phyloP scores from a whole-genome alignment of 1,140 invertebrate species.

The Drosophila cardini region DNA sequence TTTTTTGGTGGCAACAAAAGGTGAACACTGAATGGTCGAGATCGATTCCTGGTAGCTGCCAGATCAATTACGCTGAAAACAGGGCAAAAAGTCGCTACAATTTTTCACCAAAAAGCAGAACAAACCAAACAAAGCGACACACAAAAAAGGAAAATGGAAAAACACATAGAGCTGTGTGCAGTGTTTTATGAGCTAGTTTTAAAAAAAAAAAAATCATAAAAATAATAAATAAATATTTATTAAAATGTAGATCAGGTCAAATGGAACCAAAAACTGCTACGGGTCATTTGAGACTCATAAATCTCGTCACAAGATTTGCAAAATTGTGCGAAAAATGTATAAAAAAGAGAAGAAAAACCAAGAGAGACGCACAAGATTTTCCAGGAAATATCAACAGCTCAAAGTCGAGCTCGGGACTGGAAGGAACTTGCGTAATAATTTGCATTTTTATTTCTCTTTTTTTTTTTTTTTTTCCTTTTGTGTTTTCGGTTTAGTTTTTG shows the following conservation, averaged over 20 bases:
- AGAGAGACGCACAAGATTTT: conserved; percentile 42
- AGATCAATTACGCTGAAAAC: conserved; percentile 65
- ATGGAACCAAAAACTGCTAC: conserved; percentile 20
- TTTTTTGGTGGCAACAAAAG: conserved; percentile 45
- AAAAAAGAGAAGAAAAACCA: conserved; percentile 35
- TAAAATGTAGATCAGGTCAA: conserved; percentile 70
- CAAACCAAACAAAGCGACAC: background rate
- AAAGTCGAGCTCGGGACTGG: background rate
- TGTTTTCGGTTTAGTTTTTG: background rate
- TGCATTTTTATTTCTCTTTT: conserved; percentile 57
- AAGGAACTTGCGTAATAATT: conserved; percentile 77
- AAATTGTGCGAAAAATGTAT: conserved; percentile 3
- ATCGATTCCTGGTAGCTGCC: conserved; percentile 45
- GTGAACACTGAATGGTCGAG: conserved; percentile 8
- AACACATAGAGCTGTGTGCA: background rate
- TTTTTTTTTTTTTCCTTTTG: conserved; percentile 27
- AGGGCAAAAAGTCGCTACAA: conserved; percentile 41
- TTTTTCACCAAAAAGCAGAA: conserved; percentile 34
- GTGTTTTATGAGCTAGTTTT: conserved; percentile 70
- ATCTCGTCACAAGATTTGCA: background rate
- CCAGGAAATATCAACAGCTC: conserved; percentile 36
- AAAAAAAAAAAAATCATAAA: conserved; percentile 82
- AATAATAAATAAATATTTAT: conserved; percentile 65
- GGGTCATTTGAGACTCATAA: conserved; percentile 9
- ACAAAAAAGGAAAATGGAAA: conserved; percentile 1